These are phyloP conservation scores for Tenebrio molitor DNA, from an alignment of 1,140 invertebrate genomes.

Conservation along the genomic window DNA sequence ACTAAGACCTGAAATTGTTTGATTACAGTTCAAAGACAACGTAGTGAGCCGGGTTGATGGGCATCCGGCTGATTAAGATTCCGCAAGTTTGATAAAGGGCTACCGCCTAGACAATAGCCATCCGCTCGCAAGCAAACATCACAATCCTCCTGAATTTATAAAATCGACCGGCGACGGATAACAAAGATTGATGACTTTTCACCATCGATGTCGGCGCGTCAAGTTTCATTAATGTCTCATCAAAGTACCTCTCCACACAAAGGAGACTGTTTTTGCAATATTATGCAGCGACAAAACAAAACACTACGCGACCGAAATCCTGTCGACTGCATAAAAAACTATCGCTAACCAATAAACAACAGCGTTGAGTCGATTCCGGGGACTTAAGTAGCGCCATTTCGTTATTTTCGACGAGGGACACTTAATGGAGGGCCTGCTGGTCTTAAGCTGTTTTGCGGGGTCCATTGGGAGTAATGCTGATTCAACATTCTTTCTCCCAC, in stretches of 20 bases:
- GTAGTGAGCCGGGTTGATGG: conserved; percentile 35
- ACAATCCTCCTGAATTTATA: conserved; percentile 27
- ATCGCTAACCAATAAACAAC: too few species aligned
- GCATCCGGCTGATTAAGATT: conserved; percentile 37
- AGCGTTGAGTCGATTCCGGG: not conserved
- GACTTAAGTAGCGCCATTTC: not conserved
- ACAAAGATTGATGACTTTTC: conserved; percentile 30
- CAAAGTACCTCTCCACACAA: too few species aligned
- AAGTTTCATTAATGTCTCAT: conserved; percentile 31
- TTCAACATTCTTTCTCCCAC: conserved; percentile 9
- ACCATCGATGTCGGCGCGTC: conserved; percentile 13
- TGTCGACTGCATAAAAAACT: too few species aligned
- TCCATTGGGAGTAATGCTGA: conserved; percentile 8
- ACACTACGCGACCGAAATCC: too few species aligned
- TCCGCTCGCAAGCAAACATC: conserved; percentile 29
- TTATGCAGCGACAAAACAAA: too few species aligned
- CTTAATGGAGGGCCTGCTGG: not conserved
- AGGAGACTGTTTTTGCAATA: too few species aligned
- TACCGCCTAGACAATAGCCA: conserved; percentile 29
- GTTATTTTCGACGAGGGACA: conserved; percentile 11
- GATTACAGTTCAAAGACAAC: conserved; percentile 40
- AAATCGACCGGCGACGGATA: conserved; percentile 29
- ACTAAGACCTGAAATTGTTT: conserved; percentile 39
- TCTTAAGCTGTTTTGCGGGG: conserved; percentile 4
- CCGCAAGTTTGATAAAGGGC: conserved; percentile 36